Evolutionary conservation across 2,113 vertebrate species (phyloP).

Genomic region (Egretta garzetta): DNA sequence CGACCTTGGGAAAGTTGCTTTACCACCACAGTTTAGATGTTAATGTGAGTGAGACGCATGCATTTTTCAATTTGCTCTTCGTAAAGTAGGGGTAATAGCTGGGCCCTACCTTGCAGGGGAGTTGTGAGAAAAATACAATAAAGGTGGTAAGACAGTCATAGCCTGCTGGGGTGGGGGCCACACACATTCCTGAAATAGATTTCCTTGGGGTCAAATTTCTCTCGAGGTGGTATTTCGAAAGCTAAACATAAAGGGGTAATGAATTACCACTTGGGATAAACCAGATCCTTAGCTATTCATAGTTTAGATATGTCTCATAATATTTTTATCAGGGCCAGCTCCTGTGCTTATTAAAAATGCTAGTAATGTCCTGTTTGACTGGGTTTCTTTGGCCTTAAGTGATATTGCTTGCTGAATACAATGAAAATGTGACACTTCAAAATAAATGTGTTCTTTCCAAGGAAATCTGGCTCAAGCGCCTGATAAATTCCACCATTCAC

Average conservation of each 20-base stretch:
- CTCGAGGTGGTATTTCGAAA: conserved; percentile 9
- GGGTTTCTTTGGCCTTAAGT: background rate
- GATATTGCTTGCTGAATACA: conserved; percentile 1
- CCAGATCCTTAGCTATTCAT: background rate
- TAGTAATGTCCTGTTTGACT: conserved; percentile 32
- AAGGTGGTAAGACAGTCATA: conserved; percentile 14
- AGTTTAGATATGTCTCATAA: background rate
- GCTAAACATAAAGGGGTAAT: conserved; percentile 36
- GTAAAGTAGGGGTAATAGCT: background rate
- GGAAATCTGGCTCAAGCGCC: conserved; percentile 15
- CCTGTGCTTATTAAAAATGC: conserved; percentile 38
- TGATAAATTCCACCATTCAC: conserved; percentile 41
- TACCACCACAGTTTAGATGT: background rate
- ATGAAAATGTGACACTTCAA: conserved; percentile 54
- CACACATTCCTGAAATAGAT: conserved; percentile 47
- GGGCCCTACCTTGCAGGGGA: background rate
- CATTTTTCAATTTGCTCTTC: background rate
- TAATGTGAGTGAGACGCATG: background rate
- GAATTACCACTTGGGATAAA: conserved; percentile 38
- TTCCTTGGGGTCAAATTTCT: conserved; percentile 63
- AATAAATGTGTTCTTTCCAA: conserved; percentile 61
- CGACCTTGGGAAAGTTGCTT: background rate
- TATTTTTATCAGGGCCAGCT: conserved; percentile 15
- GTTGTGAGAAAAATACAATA: background rate
- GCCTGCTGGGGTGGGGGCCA: background rate